Evolutionary conservation across 2,113 vertebrate species (phyloP).

Genomic region (Tinamus guttatus): DNA sequence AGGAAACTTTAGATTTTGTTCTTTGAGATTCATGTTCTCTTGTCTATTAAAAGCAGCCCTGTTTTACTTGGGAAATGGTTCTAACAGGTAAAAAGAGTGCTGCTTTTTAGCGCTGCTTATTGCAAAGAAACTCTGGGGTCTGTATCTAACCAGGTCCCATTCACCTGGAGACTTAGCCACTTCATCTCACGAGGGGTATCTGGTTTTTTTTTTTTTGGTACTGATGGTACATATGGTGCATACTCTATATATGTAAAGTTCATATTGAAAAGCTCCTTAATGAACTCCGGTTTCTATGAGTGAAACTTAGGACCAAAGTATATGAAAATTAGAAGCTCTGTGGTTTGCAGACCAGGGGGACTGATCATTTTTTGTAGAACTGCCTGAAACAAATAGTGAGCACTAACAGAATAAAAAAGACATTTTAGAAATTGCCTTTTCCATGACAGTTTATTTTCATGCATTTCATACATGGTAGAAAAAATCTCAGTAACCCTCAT

Average conservation of each 20-base stretch:
- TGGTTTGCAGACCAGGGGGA: too few species aligned
- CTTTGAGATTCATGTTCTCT: not conserved
- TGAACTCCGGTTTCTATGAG: not conserved
- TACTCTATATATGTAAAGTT: not conserved
- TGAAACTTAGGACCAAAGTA: not conserved
- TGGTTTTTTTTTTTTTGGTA: too few species aligned
- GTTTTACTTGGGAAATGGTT: not conserved
- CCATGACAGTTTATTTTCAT: not conserved
- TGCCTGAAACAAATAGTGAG: not conserved
- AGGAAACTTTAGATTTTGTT: not conserved
- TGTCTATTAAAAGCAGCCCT: not conserved
- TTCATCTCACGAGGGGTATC: not conserved
- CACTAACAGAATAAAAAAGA: not conserved
- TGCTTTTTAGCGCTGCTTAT: not conserved
- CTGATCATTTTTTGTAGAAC: not conserved
- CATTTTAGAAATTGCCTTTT: not conserved
- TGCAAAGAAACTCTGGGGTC: not conserved
- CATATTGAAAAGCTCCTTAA: not conserved
- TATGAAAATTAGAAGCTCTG: not conserved
- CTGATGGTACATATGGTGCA: not conserved
- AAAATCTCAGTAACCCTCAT: not conserved
- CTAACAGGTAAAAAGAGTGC: not conserved
- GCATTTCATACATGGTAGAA: not conserved
- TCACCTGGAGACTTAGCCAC: not conserved
- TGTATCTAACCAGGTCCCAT: not conserved